Base-by-base conservation (phyloP, 2,113 vertebrate genomes). In the Lynx canadensis region DNA sequence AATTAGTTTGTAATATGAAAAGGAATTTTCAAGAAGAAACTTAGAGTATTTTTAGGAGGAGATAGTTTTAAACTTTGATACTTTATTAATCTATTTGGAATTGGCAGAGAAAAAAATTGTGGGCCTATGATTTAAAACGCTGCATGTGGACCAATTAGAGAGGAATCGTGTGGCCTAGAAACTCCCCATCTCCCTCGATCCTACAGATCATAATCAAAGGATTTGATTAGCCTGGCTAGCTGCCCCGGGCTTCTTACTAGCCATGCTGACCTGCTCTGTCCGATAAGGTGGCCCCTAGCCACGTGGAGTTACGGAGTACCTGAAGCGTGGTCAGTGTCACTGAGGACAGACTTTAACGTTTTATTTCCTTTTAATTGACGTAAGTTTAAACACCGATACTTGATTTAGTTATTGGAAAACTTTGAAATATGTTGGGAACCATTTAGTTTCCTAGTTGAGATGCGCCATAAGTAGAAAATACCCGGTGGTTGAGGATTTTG, bases 171-270 rank as follows among this genome's bases (percentile, higher is more conserved):
- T 73, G 27, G 8, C 87, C 29, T 55, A 15, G 63, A 73, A 31
- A 0, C 1, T 55, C 14, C 57, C 45, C 14, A 4, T 7, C 7
- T 27, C 25, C 18, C 2, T 85, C 23, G 0, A 0, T 18, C 7
- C 31, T 41, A n/a, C 48, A 29, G 76, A 33, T 55, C 1, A 13
- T 3, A 14, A 1, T 45, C 6, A 16, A 45, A 8, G 25, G 50
- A 4, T 14, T 25, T 69, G 45, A 45, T 45, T 45, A 45, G 45
- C 45, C 8, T 9, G 45, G 45, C 45, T 52, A 7, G 63, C 27
- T 50, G 19, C 21, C 23, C 3, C 33, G 33, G 19, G 14, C 11
- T 36, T 29, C 78, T 21, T 7, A 25, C 38, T 25, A 25, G 60
- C 48, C 76, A 0, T 3, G 8, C 55, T 57, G 45, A 63, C 80